phyloP scores from a whole-genome alignment of 2,888 invertebrate genomes.

The Epinotia nisella region DNA sequence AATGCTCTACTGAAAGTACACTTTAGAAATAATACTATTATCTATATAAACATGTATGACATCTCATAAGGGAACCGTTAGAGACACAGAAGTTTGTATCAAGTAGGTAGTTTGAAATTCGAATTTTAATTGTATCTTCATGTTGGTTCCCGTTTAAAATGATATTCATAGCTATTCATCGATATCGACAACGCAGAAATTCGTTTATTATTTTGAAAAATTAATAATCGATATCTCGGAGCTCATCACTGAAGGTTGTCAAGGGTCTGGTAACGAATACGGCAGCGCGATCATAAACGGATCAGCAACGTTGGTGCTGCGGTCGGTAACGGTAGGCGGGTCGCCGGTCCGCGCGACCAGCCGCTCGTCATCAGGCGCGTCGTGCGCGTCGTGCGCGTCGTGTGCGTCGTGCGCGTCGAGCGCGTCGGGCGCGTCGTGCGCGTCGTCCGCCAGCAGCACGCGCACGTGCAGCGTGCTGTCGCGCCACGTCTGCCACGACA shows the following conservation, averaged over 20 bases:
- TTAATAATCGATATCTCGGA: background rate
- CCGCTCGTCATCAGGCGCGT: slow-evolving; percentile 51
- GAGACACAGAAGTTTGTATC: no score
- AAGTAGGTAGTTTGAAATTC: no score
- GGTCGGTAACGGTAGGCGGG: slow-evolving; percentile 53
- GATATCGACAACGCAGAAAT: slow-evolving; percentile 1
- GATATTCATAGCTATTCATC: background rate
- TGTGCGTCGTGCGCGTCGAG: slow-evolving; percentile 16
- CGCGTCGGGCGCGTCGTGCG: slow-evolving; percentile 22
- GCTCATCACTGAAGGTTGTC: slow-evolving; percentile 12
- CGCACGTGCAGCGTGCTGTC: slow-evolving; percentile 78
- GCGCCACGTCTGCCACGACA: slow-evolving; percentile 79
- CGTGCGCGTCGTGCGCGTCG: slow-evolving; percentile 46
- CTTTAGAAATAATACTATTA: background rate
- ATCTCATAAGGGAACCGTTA: no score
- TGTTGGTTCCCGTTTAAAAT: background rate
- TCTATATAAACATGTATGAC: no score
- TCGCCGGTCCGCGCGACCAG: slow-evolving; percentile 46
- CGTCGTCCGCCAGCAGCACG: slow-evolving; percentile 62
- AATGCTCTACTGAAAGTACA: background rate
- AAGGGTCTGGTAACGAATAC: slow-evolving; percentile 57
- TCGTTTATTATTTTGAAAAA: background rate
- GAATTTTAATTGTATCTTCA: no score
- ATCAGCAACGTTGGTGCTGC: slow-evolving; percentile 68
- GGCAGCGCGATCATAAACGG: slow-evolving; percentile 72